phyloP scores from a whole-genome alignment of 2,888 invertebrate genomes.

The Sthenelais limicola region DNA sequence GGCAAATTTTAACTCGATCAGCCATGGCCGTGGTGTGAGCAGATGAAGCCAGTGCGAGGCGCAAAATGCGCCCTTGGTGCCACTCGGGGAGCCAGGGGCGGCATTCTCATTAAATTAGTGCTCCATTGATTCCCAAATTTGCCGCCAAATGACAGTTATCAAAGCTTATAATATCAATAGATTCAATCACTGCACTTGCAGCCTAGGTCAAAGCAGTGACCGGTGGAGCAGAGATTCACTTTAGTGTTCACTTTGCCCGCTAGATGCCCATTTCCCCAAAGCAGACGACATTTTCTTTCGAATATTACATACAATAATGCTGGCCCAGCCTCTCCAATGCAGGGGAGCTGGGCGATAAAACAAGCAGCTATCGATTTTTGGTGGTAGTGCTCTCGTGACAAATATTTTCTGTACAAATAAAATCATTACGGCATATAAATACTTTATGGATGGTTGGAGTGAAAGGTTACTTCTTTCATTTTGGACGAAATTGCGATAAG shows the following conservation, averaged over 20 bases:
- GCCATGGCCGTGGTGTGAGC: slow-evolving; percentile 11
- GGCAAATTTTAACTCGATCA: slow-evolving; percentile 41
- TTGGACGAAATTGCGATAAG: background rate
- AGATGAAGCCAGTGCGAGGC: slow-evolving; percentile 28
- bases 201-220: slow-evolving; percentile 9
- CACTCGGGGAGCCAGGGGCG: slow-evolving; percentile 6
- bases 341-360: background rate
- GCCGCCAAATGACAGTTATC: slow-evolving; percentile 40
- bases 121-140: slow-evolving; percentile 35
- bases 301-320: background rate
- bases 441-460: slow-evolving; percentile 7
- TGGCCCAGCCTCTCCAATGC: background rate
- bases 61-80: slow-evolving; percentile 18
- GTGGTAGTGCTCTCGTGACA: slow-evolving; percentile 31
- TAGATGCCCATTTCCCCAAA: background rate
- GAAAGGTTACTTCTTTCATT: background rate
- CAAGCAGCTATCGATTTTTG: slow-evolving; percentile 15
- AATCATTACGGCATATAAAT: slow-evolving; percentile 34
- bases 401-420: slow-evolving; percentile 38
- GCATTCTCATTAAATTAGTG: slow-evolving; percentile 37
- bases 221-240: slow-evolving; percentile 18
- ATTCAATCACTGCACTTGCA: slow-evolving; percentile 40
- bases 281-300: slow-evolving; percentile 27
- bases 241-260: background rate
- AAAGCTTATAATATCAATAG: slow-evolving; percentile 43